Evolutionary conservation across 2,888 invertebrate genomes (phyloP).

Genomic region (Seira ritae): DNA sequence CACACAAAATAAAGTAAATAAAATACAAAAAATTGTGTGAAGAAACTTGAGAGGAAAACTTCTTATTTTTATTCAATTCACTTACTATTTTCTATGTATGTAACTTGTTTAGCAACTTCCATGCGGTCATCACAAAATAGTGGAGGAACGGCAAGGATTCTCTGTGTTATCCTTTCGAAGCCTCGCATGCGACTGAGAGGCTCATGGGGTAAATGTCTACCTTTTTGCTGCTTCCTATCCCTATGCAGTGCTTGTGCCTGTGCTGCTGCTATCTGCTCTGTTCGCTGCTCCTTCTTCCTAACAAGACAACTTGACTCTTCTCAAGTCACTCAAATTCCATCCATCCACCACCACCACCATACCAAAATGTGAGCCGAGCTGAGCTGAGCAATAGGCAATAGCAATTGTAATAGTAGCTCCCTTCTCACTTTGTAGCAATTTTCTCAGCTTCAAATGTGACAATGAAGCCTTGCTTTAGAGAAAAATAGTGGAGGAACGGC

Average conservation of each 20-base stretch:
- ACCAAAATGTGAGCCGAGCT: too few species aligned
- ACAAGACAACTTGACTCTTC: conserved; percentile 14
- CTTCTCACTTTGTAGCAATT: background rate
- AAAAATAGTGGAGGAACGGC: conserved; percentile 20
- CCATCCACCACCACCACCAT: too few species aligned
- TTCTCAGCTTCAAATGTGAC: background rate
- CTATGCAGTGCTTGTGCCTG: too few species aligned
- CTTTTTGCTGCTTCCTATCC: background rate
- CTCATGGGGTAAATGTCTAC: background rate
- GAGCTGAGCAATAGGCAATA: too few species aligned
- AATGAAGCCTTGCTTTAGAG: conserved; percentile 1
- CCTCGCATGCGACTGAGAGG: conserved; percentile 59
- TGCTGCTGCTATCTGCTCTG: background rate
- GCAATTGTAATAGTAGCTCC: background rate
- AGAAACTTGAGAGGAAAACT: conserved; percentile 1
- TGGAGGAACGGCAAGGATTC: conserved; percentile 35
- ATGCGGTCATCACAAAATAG: conserved; percentile 9
- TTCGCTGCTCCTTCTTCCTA: background rate
- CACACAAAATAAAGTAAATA: too few species aligned
- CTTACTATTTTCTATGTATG: conserved; percentile 23
- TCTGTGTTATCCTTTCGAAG: conserved; percentile 49
- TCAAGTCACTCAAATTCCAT: conserved; percentile 5
- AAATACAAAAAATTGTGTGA: background rate
- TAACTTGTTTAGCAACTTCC: conserved; percentile 25
- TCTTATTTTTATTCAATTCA: conserved; percentile 15